Evolutionary conservation across 2,888 invertebrate genomes (phyloP), one percentile per base, ranked within the genome.

Genomic region (Sericinus montela): DNA sequence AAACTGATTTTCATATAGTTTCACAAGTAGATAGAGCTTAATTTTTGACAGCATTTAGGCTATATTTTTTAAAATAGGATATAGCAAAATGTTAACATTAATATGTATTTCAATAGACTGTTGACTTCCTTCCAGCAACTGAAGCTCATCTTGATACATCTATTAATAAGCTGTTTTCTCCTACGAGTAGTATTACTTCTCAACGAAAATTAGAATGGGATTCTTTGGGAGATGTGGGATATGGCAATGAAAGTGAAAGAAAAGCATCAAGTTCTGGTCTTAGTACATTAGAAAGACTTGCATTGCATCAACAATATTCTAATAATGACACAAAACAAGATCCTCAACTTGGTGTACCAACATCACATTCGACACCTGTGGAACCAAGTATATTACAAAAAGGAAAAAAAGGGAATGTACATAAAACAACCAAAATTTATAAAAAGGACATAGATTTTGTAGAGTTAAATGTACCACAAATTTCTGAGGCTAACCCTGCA

Each of bases 211-310:
- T 96, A 1, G 96, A 96, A 82, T 96, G 96, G 96, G 96, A 96
- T 71, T 95, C 94, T 30, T 92, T 95, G 16, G 96, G 94, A 0
- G 96, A 96, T 81, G 94, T 96, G 37, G 96, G 96, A 0, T 96
- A 96, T 74, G 90, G 80, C 25, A 91, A 92, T 59, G 89, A 90
- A 56, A 87, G 86, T 65, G 90, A 89, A 11, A 80, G 86, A 19
- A 91, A 90, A 55, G 80, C 80, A 16, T 82, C 86, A 7, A 80
- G 75, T 3, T 85, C 86, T 9, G 79, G 80, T 51, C 70, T 92
- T 11, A 92, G 92, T 59, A 92, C 92, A 1, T 76, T 93, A 57
- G 93, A 93, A 70, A 86, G 91, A 57, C 86, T 93, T 57, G 92
- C 92, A 14, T 68, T 92, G 42, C 84, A 85, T 47, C 86, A 86